Evolutionary conservation across 2,113 vertebrate genomes (phyloP).

Genomic region (Camarhynchus parvulus): DNA sequence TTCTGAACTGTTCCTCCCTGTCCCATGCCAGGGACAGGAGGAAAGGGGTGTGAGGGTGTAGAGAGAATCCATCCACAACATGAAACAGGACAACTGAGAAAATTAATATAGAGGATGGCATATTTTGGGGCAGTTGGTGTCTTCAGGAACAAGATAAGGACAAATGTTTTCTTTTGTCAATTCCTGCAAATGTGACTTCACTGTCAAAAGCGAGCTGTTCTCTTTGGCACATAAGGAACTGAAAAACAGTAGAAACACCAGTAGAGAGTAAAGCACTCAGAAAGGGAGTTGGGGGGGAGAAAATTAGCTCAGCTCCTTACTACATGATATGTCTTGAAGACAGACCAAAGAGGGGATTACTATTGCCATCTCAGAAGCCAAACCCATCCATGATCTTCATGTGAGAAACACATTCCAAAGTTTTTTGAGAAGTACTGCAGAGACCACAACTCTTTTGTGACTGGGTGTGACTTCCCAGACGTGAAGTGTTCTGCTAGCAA

Average conservation of each 20-base stretch:
- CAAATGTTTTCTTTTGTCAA: constrained; percentile 10
- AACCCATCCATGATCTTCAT: background rate
- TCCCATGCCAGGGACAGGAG: background rate
- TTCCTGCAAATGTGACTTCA: constrained; percentile 29
- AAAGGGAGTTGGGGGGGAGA: background rate
- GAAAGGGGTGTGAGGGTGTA: background rate
- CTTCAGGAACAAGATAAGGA: constrained; percentile 23
- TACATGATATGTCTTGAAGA: background rate
- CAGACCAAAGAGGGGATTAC: background rate
- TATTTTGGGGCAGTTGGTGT: constrained; percentile 8
- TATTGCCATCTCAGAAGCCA: background rate
- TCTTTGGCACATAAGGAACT: constrained; percentile 8
- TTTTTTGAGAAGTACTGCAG: background rate
- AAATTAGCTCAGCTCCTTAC: background rate
- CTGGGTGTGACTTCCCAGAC: background rate
- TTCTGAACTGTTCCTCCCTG: background rate
- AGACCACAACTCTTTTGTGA: background rate
- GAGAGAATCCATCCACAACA: background rate
- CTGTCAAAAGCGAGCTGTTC: constrained; percentile 9
- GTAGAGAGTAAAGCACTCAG: background rate
- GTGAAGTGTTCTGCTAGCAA: background rate
- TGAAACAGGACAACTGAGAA: background rate
- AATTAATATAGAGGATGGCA: background rate
- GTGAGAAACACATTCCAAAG: background rate
- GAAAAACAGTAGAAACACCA: background rate